Evolutionary conservation across 2,888 invertebrate species (phyloP).

Genomic region (Spodoptera picta): DNA sequence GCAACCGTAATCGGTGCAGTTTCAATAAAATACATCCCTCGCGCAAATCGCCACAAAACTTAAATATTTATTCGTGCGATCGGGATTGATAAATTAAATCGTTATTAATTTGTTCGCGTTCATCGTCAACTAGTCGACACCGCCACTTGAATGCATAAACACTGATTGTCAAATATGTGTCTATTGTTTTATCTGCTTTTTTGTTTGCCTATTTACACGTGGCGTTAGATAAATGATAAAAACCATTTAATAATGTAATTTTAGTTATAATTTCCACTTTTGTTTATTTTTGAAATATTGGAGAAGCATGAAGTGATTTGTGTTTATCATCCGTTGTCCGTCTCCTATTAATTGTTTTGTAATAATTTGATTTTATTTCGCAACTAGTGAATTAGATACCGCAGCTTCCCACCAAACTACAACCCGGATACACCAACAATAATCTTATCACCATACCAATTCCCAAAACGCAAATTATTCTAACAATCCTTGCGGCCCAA

Average conservation of each 20-base stretch:
- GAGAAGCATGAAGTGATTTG: no score
- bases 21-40: slow-evolving; percentile 38
- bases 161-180: slow-evolving; percentile 37
- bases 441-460: slow-evolving; percentile 30
- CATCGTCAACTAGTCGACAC: slow-evolving; percentile 20
- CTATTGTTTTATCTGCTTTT: slow-evolving; percentile 29
- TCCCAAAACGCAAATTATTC: slow-evolving; percentile 42
- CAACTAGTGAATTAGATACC: no score
- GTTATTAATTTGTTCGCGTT: slow-evolving; percentile 49
- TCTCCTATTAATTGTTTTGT: no score
- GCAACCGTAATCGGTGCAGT: slow-evolving; percentile 11
- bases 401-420: slow-evolving; percentile 3
- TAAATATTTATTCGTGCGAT: slow-evolving; percentile 36
- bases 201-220: slow-evolving; percentile 19
- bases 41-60: slow-evolving; percentile 25
- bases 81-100: slow-evolving; percentile 50
- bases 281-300: no score
- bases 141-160: slow-evolving; percentile 51
- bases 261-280: no score
- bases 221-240: no score
- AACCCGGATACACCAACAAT: slow-evolving; percentile 14
- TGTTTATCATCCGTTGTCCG: no score
- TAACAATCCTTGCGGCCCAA: slow-evolving; percentile 41
- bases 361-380: no score
- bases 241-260: no score